phyloP scores from a whole-genome alignment of 2,797 vertebrate genomes.

The Menidia menidia region DNA sequence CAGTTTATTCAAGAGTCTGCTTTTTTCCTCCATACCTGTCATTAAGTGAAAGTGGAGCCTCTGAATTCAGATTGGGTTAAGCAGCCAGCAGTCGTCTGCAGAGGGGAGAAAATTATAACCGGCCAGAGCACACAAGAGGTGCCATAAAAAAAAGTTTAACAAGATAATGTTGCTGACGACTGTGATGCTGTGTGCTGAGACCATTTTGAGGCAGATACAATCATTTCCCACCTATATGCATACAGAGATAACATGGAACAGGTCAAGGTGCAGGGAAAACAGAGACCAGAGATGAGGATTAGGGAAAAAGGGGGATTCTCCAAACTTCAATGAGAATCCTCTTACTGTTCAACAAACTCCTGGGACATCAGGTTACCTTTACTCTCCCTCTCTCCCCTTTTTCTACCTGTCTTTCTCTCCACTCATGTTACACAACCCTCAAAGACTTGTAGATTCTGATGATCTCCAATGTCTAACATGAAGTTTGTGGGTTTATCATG shows the following conservation, averaged over 20 bases:
- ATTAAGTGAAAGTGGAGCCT: conserved; percentile 63
- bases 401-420: conserved; percentile 68
- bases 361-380: conserved; percentile 80
- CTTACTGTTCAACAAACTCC: conserved; percentile 68
- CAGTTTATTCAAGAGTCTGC: not conserved
- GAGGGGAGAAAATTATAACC: conserved; percentile 35
- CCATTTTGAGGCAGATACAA: conserved; percentile 2
- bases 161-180: conserved; percentile 19
- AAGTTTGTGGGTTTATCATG: conserved; percentile 75
- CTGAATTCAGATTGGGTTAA: conserved; percentile 50
- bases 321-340: conserved; percentile 75
- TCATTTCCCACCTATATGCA: conserved; percentile 21
- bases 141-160: conserved; percentile 30
- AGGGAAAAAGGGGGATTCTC: conserved; percentile 48
- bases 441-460: conserved; percentile 74
- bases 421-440: conserved; percentile 83
- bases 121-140: conserved; percentile 23
- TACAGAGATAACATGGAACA: conserved; percentile 34
- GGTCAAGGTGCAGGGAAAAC: conserved; percentile 16
- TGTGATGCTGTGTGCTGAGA: conserved; percentile 22
- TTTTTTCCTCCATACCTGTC: conserved; percentile 58
- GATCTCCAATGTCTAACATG: conserved; percentile 74
- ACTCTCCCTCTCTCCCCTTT: conserved; percentile 48
- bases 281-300: conserved; percentile 46
- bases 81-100: conserved; percentile 30